phyloP scores from a whole-genome alignment of 2,888 invertebrate species.

The Watsonalla cultraria region DNA sequence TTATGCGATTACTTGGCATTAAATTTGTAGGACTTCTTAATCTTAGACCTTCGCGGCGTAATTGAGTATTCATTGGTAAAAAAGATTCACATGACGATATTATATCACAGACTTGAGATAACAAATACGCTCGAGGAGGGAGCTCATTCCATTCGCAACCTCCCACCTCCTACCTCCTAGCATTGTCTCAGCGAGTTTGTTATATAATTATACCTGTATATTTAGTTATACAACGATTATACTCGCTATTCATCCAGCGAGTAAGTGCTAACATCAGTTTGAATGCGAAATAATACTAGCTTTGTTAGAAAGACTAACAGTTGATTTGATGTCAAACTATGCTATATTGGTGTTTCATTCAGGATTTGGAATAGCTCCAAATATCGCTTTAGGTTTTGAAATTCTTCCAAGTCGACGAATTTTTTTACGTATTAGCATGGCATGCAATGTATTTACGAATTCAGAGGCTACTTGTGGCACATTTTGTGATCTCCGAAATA shows the following conservation, averaged over 20 bases:
- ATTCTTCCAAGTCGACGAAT: no score
- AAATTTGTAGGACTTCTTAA: conserved; percentile 17
- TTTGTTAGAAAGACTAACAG: no score
- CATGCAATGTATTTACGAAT: background rate
- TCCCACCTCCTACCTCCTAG: conserved; percentile 13
- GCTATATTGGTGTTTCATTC: background rate
- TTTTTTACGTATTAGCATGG: no score
- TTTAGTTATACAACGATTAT: conserved; percentile 1
- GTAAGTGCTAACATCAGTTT: background rate
- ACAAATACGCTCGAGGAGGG: conserved; percentile 44
- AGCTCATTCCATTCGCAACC: conserved; percentile 7
- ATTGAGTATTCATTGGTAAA: conserved; percentile 1
- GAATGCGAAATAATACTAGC: background rate
- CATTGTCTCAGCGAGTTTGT: conserved; percentile 14
- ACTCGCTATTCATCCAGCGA: background rate
- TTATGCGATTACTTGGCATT: conserved; percentile 64
- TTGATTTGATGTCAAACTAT: no score
- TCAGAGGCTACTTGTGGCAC: no score
- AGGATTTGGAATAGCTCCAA: background rate
- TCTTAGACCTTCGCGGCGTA: background rate
- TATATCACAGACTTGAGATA: conserved; percentile 45
- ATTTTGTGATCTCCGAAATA: no score
- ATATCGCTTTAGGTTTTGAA: no score
- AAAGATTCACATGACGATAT: conserved; percentile 41
- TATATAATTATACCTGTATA: conserved; percentile 4